Percentiles rank a stretch among this genome's conserved stretches.
Conservation (phyloP, 1,140 invertebrate species). For the Monomorium pharaonis region DNA sequence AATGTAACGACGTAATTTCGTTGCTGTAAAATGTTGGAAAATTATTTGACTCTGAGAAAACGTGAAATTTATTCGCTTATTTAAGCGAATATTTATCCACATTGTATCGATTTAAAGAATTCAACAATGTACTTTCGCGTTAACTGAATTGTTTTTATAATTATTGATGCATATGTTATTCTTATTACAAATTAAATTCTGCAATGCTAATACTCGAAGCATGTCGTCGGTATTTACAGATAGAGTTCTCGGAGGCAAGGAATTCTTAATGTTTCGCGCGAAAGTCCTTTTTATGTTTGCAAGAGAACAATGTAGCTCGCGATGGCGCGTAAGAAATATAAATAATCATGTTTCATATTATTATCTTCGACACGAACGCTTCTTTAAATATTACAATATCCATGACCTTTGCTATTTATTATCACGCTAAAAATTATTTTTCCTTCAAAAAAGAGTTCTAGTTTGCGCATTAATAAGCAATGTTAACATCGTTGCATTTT, state of each 20-base stretch:
- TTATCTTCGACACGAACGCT: background rate
- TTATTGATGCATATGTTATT: background rate
- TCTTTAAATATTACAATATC: background rate
- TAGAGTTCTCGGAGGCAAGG: background rate
- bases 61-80: background rate
- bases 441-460: background rate
- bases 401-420: background rate
- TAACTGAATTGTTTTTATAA: background rate
- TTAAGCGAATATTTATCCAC: background rate
- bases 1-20: background rate
- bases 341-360: background rate
- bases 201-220: background rate
- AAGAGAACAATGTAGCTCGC: slow-evolving; percentile 12
- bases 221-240: background rate
- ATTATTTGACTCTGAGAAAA: background rate
- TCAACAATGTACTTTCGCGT: background rate
- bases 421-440: background rate
- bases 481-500: background rate
- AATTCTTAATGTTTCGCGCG: background rate
- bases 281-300: slow-evolving; percentile 12
- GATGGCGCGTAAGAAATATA: slow-evolving; percentile 13
- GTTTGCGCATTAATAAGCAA: background rate
- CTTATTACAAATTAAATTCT: background rate
- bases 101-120: background rate
- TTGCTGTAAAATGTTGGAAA: background rate